Percentiles rank a stretch among this genome's conserved stretches.
Conservation (phyloP, 2,797 vertebrate genomes). For the Neomorphus geoffroyi region DNA sequence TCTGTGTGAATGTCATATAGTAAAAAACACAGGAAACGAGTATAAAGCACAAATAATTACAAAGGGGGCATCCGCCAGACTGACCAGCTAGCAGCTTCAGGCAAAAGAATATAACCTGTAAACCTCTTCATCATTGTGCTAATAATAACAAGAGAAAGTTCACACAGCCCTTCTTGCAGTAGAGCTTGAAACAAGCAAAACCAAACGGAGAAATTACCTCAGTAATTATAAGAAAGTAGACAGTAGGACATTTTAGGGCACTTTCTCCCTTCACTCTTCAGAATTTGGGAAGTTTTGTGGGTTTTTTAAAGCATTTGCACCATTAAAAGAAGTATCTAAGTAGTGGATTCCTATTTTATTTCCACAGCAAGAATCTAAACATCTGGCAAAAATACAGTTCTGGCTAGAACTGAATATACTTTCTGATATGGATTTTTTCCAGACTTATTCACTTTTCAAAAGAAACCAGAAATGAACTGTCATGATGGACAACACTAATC, state of each 20-base stretch:
- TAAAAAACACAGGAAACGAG: conserved; percentile 4
- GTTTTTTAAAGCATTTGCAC: neutral
- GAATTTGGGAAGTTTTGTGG: neutral
- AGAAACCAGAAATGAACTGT: neutral
- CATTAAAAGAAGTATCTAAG: neutral
- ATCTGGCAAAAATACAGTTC: neutral
- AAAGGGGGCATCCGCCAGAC: neutral
- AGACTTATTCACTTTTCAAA: neutral
- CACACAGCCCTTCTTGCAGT: neutral
- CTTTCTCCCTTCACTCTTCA: neutral
- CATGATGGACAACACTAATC: neutral
- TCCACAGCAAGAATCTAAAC: neutral
- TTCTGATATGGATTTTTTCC: neutral
- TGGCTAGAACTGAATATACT: neutral
- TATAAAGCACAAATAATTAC: neutral
- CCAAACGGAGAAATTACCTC: neutral
- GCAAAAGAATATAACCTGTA: neutral
- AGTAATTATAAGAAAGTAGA: neutral
- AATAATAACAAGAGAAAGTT: neutral
- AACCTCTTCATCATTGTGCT: neutral
- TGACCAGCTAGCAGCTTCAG: neutral
- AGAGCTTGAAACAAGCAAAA: neutral
- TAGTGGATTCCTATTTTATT: neutral
- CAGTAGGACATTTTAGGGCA: neutral
- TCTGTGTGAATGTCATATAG: neutral